Conservation (phyloP, 2,113 vertebrate species). For the Triplophysa tibetana region DNA sequence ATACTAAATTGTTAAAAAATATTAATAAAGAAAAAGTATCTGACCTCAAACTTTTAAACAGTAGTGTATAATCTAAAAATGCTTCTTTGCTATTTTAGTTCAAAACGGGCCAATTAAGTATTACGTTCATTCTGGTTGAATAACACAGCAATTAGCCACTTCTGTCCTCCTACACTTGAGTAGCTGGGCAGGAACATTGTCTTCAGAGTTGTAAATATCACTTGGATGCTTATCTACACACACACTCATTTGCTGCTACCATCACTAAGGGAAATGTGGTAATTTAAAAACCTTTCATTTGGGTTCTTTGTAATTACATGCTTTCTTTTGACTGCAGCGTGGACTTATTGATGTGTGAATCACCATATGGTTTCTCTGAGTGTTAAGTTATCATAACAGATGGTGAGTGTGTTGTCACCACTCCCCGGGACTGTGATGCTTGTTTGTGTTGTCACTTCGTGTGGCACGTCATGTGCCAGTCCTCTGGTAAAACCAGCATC, state of each 20-base stretch:
- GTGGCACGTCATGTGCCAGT: not conserved
- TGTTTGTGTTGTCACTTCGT: not conserved
- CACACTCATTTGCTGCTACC: constrained; percentile 38
- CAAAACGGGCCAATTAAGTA: constrained; percentile 11
- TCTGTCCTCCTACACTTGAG: constrained; percentile 43
- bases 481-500: not conserved
- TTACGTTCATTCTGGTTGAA: not conserved
- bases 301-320: constrained; percentile 46
- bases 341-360: constrained; percentile 35
- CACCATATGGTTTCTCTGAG: constrained; percentile 17
- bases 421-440: not conserved
- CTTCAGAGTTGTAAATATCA: constrained; percentile 11
- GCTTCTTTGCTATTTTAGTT: not conserved
- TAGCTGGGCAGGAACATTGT: constrained; percentile 24
- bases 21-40: too few species aligned
- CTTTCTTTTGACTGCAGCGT: constrained; percentile 47
- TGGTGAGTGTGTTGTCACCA: constrained; percentile 24
- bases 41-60: too few species aligned
- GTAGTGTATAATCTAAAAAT: not conserved
- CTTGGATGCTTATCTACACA: constrained; percentile 18
- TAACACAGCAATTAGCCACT: constrained; percentile 17
- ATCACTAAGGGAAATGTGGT: constrained; percentile 41
- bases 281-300: constrained; percentile 49
- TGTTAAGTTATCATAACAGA: constrained; percentile 38
- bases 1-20: too few species aligned